Percentiles rank a stretch among this genome's conserved stretches.
These are phyloP conservation scores for Yponomeuta cagnagella DNA, from an alignment of 2,888 invertebrate genomes.

Conservation along the genomic window DNA sequence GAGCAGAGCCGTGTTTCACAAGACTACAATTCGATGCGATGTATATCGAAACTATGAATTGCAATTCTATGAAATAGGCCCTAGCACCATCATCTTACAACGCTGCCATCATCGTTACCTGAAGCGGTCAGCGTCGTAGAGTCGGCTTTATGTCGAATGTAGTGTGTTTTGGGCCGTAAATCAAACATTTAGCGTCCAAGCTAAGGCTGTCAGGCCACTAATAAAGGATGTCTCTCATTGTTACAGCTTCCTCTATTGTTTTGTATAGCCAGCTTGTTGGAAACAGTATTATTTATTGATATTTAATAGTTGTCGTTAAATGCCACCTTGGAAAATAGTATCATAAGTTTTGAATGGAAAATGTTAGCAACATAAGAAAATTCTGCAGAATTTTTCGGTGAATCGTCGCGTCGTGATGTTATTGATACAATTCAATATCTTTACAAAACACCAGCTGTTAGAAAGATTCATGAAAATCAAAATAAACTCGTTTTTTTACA, in stretches of 20 bases:
- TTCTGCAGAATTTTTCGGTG: too few relatives aligned
- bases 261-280: constrained; percentile 22
- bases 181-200: constrained; percentile 52
- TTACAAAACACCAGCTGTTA: too few relatives aligned
- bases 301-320: not conserved
- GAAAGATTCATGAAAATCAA: too few relatives aligned
- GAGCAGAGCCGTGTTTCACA: too few relatives aligned
- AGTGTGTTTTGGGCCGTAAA: constrained; percentile 46
- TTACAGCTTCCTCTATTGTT: constrained; percentile 28
- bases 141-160: constrained; percentile 26
- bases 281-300: not conserved
- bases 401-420: too few relatives aligned
- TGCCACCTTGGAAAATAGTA: not conserved
- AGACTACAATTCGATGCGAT: too few relatives aligned
- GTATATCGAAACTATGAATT: too few relatives aligned
- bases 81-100: too few relatives aligned
- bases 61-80: too few relatives aligned
- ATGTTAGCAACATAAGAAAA: not conserved
- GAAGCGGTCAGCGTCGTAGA: not conserved
- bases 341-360: too few relatives aligned
- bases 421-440: too few relatives aligned
- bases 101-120: not conserved
- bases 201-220: constrained; percentile 49
- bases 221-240: constrained; percentile 37
- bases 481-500: too few relatives aligned